These are phyloP conservation scores for Sebastes paucispinis DNA, from an alignment of 2,797 vertebrate species.

Conservation along the genomic window DNA sequence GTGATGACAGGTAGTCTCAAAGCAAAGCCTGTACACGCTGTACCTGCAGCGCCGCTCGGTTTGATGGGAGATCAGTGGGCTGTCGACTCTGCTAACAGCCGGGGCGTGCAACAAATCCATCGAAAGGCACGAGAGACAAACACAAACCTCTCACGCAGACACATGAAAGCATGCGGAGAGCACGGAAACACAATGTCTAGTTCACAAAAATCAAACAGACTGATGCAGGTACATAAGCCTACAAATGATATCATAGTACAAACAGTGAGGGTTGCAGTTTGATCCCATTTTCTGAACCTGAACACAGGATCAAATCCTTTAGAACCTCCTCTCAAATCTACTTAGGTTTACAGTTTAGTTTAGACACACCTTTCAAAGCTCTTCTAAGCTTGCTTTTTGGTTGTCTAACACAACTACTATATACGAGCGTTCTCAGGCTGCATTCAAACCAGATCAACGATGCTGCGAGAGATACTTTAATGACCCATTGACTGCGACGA, in stretches of 20 bases:
- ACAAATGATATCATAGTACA: background rate
- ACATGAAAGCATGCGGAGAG: conserved; percentile 44
- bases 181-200: background rate
- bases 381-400: background rate
- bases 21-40: conserved; percentile 68
- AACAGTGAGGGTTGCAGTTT: background rate
- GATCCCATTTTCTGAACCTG: conserved; percentile 5
- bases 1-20: conserved; percentile 80
- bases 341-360: background rate
- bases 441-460: too few relatives aligned
- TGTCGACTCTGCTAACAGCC: conserved; percentile 75
- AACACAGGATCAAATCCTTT: conserved; percentile 18
- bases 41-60: conserved; percentile 73
- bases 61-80: conserved; percentile 79
- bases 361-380: background rate
- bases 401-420: background rate
- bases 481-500: too few relatives aligned
- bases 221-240: conserved; percentile 12
- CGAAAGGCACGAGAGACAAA: conserved; percentile 52
- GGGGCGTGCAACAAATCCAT: conserved; percentile 59
- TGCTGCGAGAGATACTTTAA: too few relatives aligned
- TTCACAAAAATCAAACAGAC: background rate
- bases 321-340: background rate
- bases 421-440: background rate
- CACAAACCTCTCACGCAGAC: conserved; percentile 47